Evolutionary conservation across 1,140 invertebrate species (phyloP).

Genomic region (Cepaea nemoralis): DNA sequence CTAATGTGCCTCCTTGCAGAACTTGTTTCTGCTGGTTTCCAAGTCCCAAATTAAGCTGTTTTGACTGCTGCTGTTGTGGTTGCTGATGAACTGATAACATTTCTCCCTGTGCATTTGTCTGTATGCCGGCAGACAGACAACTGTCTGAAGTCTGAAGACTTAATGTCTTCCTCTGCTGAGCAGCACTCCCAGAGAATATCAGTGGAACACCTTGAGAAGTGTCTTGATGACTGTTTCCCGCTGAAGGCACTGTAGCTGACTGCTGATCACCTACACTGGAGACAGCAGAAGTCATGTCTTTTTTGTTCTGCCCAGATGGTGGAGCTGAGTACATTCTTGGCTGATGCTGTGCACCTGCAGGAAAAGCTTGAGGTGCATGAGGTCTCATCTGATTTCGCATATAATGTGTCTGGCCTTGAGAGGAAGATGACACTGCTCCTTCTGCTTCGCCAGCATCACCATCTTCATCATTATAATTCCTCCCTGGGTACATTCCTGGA

Average conservation of each 20-base stretch:
- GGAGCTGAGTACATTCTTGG: neutral
- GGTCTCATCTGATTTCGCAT: neutral
- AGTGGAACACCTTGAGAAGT: neutral
- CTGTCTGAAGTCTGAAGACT: neutral
- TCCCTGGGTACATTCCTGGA: neutral
- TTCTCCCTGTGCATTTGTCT: neutral
- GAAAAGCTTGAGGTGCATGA: neutral
- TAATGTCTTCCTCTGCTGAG: neutral
- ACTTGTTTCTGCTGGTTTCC: neutral
- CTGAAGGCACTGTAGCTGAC: neutral
- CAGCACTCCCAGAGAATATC: neutral
- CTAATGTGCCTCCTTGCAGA: neutral
- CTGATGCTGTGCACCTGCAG: neutral
- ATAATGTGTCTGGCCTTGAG: neutral
- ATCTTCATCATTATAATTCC: slow-evolving; percentile 19
- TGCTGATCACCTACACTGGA: neutral
- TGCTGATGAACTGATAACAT: too few species aligned
- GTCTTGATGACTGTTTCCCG: neutral
- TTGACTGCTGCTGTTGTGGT: neutral
- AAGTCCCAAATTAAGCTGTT: neutral
- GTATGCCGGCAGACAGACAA: neutral
- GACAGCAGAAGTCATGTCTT: neutral
- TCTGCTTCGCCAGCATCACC: slow-evolving; percentile 24
- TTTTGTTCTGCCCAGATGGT: neutral
- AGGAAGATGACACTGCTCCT: slow-evolving; percentile 30